A percentile compares a stretch with the other conserved stretches of the same genome.
Evolutionary conservation across 2,113 vertebrate species (phyloP).

Genomic region (Mystacornis crossleyi): DNA sequence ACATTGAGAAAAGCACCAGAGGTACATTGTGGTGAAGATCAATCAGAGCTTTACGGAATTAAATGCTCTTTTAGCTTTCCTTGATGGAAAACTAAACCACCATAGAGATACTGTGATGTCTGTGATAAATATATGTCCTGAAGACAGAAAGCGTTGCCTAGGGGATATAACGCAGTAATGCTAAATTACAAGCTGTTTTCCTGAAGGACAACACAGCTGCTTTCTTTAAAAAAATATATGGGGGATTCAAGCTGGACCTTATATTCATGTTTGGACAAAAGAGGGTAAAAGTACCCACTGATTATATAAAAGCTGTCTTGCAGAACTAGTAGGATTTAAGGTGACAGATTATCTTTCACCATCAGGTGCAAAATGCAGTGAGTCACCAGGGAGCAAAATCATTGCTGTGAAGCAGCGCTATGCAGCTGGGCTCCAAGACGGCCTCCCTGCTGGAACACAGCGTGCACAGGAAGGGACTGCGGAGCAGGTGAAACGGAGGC

Average conservation of each 20-base stretch:
- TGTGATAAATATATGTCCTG: constrained; percentile 55
- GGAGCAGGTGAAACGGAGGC: not conserved
- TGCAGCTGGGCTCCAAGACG: constrained; percentile 1
- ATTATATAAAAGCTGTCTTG: constrained; percentile 36
- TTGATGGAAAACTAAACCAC: constrained; percentile 33
- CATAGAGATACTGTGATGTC: constrained; percentile 22
- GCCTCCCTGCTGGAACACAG: not conserved
- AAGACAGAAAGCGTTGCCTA: constrained; percentile 63
- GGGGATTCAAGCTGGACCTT: constrained; percentile 44
- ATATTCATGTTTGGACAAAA: constrained; percentile 31
- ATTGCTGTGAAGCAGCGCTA: not conserved
- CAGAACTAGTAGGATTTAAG: constrained; percentile 27
- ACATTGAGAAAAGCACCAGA: not conserved
- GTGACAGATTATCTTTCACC: constrained; percentile 25
- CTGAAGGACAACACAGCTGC: constrained; percentile 62
- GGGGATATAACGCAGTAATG: constrained; percentile 55
- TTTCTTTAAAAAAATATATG: constrained; percentile 46
- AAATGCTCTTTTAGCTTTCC: constrained; percentile 27
- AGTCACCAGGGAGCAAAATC: constrained; percentile 9
- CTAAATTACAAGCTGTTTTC: constrained; percentile 64
- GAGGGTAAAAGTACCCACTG: constrained; percentile 18
- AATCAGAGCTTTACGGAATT: constrained; percentile 10
- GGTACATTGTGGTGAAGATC: constrained; percentile 16
- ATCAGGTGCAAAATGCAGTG: constrained; percentile 20
- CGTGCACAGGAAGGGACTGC: accelerated